Evolutionary conservation across 2,113 vertebrate genomes (phyloP).

Genomic region (Albula glossodonta): DNA sequence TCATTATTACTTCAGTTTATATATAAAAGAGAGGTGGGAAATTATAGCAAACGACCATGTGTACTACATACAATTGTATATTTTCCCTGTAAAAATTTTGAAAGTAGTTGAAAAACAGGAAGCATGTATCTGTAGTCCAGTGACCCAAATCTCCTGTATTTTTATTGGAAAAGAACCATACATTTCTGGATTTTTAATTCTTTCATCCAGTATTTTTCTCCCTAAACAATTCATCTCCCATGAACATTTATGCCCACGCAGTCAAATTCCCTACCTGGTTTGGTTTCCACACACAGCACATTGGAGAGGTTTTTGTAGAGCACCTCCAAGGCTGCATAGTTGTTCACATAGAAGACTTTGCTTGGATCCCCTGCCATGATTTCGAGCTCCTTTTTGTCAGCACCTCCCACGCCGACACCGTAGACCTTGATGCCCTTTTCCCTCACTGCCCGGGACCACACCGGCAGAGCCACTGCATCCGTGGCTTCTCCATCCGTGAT

Average conservation of each 20-base stretch:
- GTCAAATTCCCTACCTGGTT: slow-evolving; percentile 64
- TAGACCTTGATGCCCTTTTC: slow-evolving; percentile 56
- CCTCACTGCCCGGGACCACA: slow-evolving; percentile 45
- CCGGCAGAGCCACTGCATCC: slow-evolving; percentile 43
- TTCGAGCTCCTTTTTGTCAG: slow-evolving; percentile 59
- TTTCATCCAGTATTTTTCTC: neutral
- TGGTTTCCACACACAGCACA: slow-evolving; percentile 65
- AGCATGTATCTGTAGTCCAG: no score
- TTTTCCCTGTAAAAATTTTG: neutral
- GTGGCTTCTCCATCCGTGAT: slow-evolving; percentile 74
- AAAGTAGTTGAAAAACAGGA: neutral
- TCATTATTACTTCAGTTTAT: no score
- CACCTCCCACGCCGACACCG: slow-evolving; percentile 67
- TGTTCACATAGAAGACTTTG: slow-evolving; percentile 65
- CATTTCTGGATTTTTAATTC: neutral
- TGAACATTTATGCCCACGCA: neutral
- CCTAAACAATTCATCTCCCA: no score
- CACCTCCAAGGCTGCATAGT: slow-evolving; percentile 59
- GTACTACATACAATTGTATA: neutral
- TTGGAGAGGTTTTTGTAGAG: slow-evolving; percentile 63
- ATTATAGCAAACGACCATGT: neutral
- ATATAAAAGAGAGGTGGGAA: no score
- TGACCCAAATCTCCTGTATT: no score
- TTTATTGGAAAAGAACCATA: no score
- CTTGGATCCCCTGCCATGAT: slow-evolving; percentile 54